Percentiles rank a stretch among this genome's conserved stretches.
These are phyloP conservation scores for Ennomos erosarius DNA, from an alignment of 2,888 invertebrate genomes.

Conservation along the genomic window DNA sequence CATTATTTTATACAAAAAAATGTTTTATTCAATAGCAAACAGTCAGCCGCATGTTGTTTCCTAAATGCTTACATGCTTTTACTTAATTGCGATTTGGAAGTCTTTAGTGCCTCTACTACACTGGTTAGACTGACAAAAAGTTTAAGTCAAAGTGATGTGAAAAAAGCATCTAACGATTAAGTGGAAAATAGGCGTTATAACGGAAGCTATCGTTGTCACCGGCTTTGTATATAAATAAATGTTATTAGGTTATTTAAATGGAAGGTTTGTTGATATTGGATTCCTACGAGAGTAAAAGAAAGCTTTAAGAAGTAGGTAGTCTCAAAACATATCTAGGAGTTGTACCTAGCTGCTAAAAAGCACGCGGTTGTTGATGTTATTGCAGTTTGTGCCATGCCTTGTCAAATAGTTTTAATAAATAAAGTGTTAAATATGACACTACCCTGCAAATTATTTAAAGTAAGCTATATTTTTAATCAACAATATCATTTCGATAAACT, in stretches of 20 bases:
- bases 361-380: conserved; percentile 41
- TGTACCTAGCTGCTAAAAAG: conserved; percentile 40
- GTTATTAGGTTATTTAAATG: conserved; percentile 15
- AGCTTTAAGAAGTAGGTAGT: conserved; percentile 67
- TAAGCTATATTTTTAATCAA: conserved; percentile 35
- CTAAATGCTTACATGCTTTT: too few species aligned
- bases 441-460: conserved; percentile 45
- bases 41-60: too few species aligned
- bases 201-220: conserved; percentile 3
- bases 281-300: conserved; percentile 55
- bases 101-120: conserved; percentile 18
- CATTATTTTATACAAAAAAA: too few species aligned
- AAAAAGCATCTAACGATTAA: conserved; percentile 22
- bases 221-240: conserved; percentile 7
- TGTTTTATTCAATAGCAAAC: too few species aligned
- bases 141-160: conserved; percentile 16
- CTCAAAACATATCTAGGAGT: conserved; percentile 65
- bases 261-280: conserved; percentile 23
- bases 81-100: too few species aligned
- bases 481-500: conserved; percentile 26
- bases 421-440: conserved; percentile 40
- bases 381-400: conserved; percentile 61
- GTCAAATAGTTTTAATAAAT: conserved; percentile 44
- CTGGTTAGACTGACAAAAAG: conserved; percentile 6
- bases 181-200: conserved; percentile 25